Base-by-base conservation (phyloP, 2,888 invertebrate species). In the Matsumyia berberina region DNA sequence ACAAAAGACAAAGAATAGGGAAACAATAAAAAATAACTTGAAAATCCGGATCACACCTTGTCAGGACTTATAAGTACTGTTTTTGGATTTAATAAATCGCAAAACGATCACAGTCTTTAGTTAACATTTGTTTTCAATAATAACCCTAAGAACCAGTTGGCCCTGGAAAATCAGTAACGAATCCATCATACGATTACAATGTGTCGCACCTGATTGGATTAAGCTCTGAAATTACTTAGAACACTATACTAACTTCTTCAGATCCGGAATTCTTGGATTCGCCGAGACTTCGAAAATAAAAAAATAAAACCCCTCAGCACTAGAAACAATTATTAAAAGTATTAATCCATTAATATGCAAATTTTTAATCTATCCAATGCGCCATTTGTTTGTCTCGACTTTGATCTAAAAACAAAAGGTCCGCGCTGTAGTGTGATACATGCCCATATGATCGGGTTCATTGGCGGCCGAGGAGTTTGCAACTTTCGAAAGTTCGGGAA, bases 321-420 rank as follows among this genome's bases (percentile, higher is more conserved):
- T 31, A 7, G 9, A 31, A 31, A 5, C n/a, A 12, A 24, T 24
- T 24, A 3, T 4, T 3, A 24, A 24, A 24, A 24, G 24, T 24
- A 24, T 24, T 24, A 24, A 33, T 19, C 24, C 15, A 60, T 60
- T 60, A 12, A 60, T 60, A 60, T 60, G 60, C 29, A 44, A 12
- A 60, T 60, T 42, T n/a, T 60, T 42, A 60, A 60, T 60, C 60
- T 6, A 15, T 15, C 4, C 8, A 31, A 33, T 33, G 2, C 9
- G 31, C 12, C n/a, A 15, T 55, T 55, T 17, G 17, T 35, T 9
- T 33, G 33, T 15, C 33, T 53, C 33, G 53, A 53, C 53, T 53
- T 62, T 62, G 62, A 17, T 46, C 46, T 62, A 17, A 46, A 62
- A 35, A 31, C 15, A 62, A 33, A 11, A 31, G 33, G 8, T 44